Conservation (phyloP, 2,797 vertebrate genomes). For the Tapirus indicus region DNA sequence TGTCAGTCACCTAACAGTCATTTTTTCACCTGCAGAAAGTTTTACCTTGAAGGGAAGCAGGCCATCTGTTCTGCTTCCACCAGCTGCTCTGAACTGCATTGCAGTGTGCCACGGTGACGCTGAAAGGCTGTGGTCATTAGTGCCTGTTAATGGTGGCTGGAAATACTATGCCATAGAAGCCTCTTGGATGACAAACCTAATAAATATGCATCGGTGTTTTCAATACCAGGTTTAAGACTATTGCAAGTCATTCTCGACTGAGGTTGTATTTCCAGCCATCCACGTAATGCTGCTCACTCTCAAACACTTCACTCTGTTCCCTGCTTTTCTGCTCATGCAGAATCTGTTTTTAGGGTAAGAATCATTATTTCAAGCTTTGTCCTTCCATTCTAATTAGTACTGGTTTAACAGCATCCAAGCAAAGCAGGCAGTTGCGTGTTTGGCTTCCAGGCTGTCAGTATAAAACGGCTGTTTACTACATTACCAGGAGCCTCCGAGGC, state of each 20-base stretch:
- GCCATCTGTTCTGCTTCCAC: constrained; percentile 42
- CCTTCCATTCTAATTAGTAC: constrained; percentile 53
- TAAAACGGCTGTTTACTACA: background rate
- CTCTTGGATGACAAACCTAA: constrained; percentile 51
- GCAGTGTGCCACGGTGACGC: background rate
- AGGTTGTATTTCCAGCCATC: constrained; percentile 57
- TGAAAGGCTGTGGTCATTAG: constrained; percentile 63
- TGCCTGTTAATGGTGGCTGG: constrained; percentile 56
- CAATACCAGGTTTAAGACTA: constrained; percentile 58
- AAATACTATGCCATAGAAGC: background rate
- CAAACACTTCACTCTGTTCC: constrained; percentile 28
- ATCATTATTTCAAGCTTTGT: constrained; percentile 57
- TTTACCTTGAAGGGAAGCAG: constrained; percentile 56
- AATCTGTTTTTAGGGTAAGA: constrained; percentile 57
- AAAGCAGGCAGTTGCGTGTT: background rate
- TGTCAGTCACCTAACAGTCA: constrained; percentile 61
- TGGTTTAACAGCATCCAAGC: constrained; percentile 36
- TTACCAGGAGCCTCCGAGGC: background rate
- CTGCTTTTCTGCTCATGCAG: constrained; percentile 50
- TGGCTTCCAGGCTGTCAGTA: background rate
- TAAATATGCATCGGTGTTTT: constrained; percentile 37
- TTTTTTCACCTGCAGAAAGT: constrained; percentile 67
- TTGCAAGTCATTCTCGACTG: constrained; percentile 29
- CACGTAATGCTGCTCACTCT: constrained; percentile 29
- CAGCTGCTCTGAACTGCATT: constrained; percentile 61